Percentiles rank a stretch among this genome's conserved stretches.
These are phyloP conservation scores for Corythucha ciliata DNA, from an alignment of 2,888 invertebrate genomes.

Conservation along the genomic window DNA sequence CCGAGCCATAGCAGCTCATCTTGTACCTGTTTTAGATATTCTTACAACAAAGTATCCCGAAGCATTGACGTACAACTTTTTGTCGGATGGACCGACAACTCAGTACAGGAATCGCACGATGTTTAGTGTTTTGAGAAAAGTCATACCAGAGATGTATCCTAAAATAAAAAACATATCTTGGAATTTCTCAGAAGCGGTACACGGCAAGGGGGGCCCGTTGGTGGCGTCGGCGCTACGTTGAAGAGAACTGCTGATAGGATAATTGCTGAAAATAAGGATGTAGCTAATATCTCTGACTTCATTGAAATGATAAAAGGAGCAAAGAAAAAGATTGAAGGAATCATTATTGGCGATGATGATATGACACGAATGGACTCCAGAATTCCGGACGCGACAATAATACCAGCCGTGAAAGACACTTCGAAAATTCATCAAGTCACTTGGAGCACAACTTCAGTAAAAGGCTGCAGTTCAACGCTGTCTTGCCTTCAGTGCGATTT, in stretches of 20 bases:
- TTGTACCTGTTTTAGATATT: slow-evolving; percentile 1
- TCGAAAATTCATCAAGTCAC: no score
- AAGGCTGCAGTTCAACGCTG: no score
- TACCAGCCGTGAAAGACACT: no score
- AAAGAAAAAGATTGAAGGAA: no score
- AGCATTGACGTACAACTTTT: not conserved
- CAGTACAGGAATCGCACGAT: slow-evolving; percentile 13
- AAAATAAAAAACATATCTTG: not conserved
- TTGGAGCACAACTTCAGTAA: no score
- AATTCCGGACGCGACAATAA: no score
- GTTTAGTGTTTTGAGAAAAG: not conserved
- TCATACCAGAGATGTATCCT: not conserved
- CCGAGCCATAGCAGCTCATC: not conserved
- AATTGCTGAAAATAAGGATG: no score
- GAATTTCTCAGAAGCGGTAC: slow-evolving; percentile 1
- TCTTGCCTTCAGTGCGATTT: no score
- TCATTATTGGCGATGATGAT: no score
- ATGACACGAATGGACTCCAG: no score
- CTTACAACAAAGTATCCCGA: not conserved
- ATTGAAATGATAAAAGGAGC: no score
- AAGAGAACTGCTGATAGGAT: not conserved
- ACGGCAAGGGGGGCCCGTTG: slow-evolving; percentile 1
- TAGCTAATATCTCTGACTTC: no score
- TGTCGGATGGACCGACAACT: not conserved
- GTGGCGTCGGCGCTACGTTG: not conserved